These are phyloP conservation scores for Myrmecobius fasciatus DNA, from an alignment of 2,113 vertebrate species.

Conservation along the genomic window DNA sequence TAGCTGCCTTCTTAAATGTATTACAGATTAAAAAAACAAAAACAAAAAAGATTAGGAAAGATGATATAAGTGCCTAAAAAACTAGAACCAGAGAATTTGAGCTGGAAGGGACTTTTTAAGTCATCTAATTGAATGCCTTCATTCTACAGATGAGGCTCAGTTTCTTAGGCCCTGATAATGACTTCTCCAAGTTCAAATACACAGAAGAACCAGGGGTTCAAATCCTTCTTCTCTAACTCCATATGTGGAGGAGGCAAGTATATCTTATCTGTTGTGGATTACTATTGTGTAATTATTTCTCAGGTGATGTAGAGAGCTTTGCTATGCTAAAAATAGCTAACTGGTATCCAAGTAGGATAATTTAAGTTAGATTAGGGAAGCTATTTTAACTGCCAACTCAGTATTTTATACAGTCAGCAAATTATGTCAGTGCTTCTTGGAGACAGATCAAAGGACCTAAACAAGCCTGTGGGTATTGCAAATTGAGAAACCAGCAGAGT, in stretches of 20 bases:
- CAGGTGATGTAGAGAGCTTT: background rate
- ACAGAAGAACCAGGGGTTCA: background rate
- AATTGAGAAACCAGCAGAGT: conserved; percentile 30
- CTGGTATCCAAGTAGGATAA: conserved; percentile 26
- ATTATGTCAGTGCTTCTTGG: conserved; percentile 39
- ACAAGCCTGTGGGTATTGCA: conserved; percentile 31
- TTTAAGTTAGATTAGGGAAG: conserved; percentile 9
- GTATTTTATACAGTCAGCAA: conserved; percentile 12
- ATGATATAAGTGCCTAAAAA: conserved; percentile 16
- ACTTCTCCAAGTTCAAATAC: background rate
- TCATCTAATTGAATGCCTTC: background rate
- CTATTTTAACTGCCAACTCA: conserved; percentile 40
- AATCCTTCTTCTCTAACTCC: background rate
- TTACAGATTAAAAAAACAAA: background rate
- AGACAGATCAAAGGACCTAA: conserved; percentile 44
- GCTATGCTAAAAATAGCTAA: conserved; percentile 8
- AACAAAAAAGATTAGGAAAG: conserved; percentile 16
- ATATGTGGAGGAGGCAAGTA: background rate
- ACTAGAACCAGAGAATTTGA: background rate
- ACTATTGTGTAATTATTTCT: conserved; percentile 31
- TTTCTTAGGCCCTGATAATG: background rate
- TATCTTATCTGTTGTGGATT: background rate
- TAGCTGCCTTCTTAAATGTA: conserved; percentile 14
- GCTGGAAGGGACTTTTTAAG: background rate
- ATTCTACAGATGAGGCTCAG: background rate